Evolutionary conservation across 2,113 vertebrate genomes (phyloP).

Genomic region (Thermophis baileyi): DNA sequence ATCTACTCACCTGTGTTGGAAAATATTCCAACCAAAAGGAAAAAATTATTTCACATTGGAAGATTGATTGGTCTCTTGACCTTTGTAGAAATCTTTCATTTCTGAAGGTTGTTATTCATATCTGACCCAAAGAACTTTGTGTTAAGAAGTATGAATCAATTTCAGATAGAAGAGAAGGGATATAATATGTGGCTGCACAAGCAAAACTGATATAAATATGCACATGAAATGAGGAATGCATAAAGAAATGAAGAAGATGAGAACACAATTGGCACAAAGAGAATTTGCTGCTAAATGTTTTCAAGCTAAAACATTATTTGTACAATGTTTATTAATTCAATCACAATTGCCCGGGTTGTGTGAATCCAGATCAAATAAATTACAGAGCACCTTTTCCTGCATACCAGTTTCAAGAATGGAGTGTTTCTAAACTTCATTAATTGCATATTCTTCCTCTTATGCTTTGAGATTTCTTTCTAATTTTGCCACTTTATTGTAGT

Average conservation of each 20-base stretch:
- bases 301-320: not conserved
- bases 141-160: not conserved
- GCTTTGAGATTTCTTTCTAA: not conserved
- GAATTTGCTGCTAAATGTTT: not conserved
- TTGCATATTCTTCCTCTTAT: not conserved
- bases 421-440: not conserved
- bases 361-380: not conserved
- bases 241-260: not conserved
- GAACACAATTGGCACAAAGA: not conserved
- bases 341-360: not conserved
- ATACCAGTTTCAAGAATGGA: not conserved
- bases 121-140: not conserved
- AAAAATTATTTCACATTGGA: not conserved
- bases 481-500: not conserved
- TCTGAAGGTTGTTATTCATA: accelerated
- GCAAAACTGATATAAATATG: not conserved
- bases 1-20: not conserved
- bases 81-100: not conserved
- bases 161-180: not conserved
- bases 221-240: not conserved
- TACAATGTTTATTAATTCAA: not conserved
- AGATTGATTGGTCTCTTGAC: accelerated
- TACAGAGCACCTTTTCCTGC: not conserved
- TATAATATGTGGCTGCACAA: not conserved
- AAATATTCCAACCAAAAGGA: not conserved